These are phyloP conservation scores for Branchellion lobata DNA, from an alignment of 2,888 invertebrate genomes.

Conservation along the genomic window DNA sequence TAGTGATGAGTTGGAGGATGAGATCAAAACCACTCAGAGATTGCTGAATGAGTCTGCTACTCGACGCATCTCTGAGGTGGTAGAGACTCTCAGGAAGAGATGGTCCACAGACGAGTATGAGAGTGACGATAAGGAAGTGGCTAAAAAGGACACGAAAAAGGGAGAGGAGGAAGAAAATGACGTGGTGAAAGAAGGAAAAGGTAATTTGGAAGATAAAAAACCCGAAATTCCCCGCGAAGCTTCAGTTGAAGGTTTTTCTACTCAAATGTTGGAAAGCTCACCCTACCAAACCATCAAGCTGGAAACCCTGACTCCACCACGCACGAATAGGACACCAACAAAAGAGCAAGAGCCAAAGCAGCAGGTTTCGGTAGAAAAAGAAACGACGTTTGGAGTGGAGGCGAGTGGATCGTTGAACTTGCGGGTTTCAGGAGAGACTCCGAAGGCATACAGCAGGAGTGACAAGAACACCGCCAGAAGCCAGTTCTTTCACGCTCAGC, in stretches of 20 bases:
- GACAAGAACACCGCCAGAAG: constrained; percentile 48
- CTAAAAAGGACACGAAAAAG: neutral
- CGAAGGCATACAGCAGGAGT: constrained; percentile 50
- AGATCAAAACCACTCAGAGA: constrained; percentile 29
- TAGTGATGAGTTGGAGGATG: constrained; percentile 41
- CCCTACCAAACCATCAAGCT: constrained; percentile 4
- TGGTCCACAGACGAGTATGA: constrained; percentile 45
- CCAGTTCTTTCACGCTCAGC: constrained; percentile 49
- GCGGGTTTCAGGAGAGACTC: constrained; percentile 51
- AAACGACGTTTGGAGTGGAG: neutral
- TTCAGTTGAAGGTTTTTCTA: neutral
- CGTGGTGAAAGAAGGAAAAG: too few relatives aligned
- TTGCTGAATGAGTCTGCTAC: constrained; percentile 36
- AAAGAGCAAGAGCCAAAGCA: neutral
- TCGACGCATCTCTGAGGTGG: constrained; percentile 24
- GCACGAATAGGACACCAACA: neutral
- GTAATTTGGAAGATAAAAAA: neutral
- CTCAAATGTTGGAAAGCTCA: neutral
- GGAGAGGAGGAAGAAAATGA: neutral
- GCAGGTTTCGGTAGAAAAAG: neutral
- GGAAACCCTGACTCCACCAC: neutral
- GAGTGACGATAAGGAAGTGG: constrained; percentile 14
- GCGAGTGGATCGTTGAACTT: constrained; percentile 48
- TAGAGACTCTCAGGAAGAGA: constrained; percentile 20
- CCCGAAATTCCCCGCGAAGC: neutral